Percentiles rank a stretch among this genome's conserved stretches.
Conservation (phyloP, 2,888 invertebrate species). For the Pristionchus fissidentatus region DNA sequence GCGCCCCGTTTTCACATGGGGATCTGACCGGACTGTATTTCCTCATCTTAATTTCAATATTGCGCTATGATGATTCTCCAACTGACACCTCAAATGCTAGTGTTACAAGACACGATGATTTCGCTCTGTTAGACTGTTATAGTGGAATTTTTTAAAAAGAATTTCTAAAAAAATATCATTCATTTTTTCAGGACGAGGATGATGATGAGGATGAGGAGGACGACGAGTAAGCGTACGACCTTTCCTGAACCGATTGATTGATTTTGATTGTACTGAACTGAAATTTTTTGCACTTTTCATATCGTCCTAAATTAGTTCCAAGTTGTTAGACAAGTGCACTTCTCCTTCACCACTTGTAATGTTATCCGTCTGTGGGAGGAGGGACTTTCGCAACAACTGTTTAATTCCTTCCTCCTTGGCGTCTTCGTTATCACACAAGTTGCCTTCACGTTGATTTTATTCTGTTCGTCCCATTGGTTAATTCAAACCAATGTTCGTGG, state of each 20-base stretch:
- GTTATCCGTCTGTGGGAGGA: conserved; percentile 41
- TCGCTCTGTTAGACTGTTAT: conserved; percentile 4
- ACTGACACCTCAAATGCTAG: conserved; percentile 45
- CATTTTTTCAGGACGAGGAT: conserved; percentile 51
- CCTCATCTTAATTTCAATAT: background rate
- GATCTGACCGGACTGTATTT: no score
- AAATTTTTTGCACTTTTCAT: conserved; percentile 31
- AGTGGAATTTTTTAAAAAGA: background rate
- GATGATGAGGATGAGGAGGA: conserved; percentile 53
- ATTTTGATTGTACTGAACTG: conserved; percentile 42
- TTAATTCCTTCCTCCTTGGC: conserved; percentile 5
- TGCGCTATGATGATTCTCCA: background rate
- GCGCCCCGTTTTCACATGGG: no score
- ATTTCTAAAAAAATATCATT: background rate
- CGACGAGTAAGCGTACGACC: conserved; percentile 49
- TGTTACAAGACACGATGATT: conserved; percentile 8
- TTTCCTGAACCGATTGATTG: background rate
- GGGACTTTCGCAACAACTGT: conserved; percentile 40
- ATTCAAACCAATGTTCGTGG: conserved; percentile 5
- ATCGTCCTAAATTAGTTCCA: background rate
- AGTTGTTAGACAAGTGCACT: conserved; percentile 33
- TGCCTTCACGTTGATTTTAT: conserved; percentile 43
- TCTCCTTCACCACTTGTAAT: conserved; percentile 22
- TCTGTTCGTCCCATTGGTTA: conserved; percentile 13
- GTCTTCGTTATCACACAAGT: conserved; percentile 40